These are phyloP conservation scores for Tricholaema leucomelas DNA, from an alignment of 2,113 vertebrate genomes.

Conservation along the genomic window DNA sequence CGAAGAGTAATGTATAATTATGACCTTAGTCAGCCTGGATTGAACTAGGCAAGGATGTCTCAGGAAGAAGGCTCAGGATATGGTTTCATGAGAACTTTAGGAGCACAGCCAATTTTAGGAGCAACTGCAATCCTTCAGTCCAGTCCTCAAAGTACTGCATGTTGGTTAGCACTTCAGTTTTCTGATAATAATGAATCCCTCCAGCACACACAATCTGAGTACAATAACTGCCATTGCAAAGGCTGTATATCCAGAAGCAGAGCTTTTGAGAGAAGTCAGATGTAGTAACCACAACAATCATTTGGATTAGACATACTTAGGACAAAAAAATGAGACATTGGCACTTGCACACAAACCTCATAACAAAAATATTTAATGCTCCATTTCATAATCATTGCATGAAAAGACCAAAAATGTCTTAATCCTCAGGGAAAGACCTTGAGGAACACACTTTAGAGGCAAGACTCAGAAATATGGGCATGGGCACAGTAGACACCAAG, in stretches of 20 bases:
- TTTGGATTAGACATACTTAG: background rate
- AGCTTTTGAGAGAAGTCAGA: background rate
- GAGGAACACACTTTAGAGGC: background rate
- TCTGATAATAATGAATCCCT: background rate
- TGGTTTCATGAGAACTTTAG: background rate
- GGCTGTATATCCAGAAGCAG: background rate
- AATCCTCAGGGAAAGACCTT: background rate
- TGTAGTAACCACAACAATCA: background rate
- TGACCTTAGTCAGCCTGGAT: background rate
- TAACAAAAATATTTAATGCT: background rate
- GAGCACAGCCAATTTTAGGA: background rate
- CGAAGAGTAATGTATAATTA: background rate
- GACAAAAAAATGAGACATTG: background rate
- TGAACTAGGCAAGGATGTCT: background rate
- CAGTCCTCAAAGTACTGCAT: background rate
- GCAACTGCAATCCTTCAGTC: background rate
- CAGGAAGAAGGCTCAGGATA: background rate
- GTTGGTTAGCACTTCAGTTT: background rate
- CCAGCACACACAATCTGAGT: background rate
- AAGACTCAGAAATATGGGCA: background rate
- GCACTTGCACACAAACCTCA: background rate
- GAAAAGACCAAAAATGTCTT: background rate
- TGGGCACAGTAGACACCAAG: background rate
- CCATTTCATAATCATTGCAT: background rate
- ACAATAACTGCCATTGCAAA: no score